These are phyloP conservation scores for Liposcelis brunnea DNA, from an alignment of 2,888 invertebrate species.

Conservation along the genomic window DNA sequence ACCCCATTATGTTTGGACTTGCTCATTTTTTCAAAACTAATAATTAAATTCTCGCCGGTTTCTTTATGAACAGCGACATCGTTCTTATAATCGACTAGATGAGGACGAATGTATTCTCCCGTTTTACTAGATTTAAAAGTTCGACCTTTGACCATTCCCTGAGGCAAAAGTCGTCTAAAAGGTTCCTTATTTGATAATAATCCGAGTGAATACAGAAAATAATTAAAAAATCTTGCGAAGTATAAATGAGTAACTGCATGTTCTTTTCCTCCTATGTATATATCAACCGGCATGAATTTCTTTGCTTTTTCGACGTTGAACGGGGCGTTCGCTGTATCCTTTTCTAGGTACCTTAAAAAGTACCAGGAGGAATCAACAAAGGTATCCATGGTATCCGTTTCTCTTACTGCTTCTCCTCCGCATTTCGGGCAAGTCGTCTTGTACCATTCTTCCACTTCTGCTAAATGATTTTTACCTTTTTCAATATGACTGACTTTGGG, in stretches of 20 bases:
- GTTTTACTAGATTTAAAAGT: conserved; percentile 54
- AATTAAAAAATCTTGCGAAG: conserved; percentile 85
- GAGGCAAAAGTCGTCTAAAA: conserved; percentile 75
- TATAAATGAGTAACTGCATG: conserved; percentile 94
- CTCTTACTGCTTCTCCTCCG: conserved; percentile 47
- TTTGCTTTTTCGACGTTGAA: conserved; percentile 42
- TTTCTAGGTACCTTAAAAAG: conserved; percentile 77
- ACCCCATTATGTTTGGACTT: conserved; percentile 96
- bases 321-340: conserved; percentile 48
- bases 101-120: conserved; percentile 58
- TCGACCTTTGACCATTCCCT: conserved; percentile 89
- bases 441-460: conserved; percentile 42
- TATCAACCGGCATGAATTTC: conserved; percentile 66
- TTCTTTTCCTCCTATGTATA: conserved; percentile 95
- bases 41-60: conserved; percentile 47
- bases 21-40: conserved; percentile 96
- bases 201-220: conserved; percentile 73
- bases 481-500: conserved; percentile 31
- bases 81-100: conserved; percentile 34
- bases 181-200: conserved; percentile 64
- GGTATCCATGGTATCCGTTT: conserved; percentile 99
- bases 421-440: conserved; percentile 65
- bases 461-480: conserved; percentile 29
- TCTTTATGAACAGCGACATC: conserved; percentile 37
- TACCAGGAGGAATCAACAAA: conserved; percentile 99